A percentile compares a stretch with the other conserved stretches of the same genome.
Conservation (phyloP, 2,888 invertebrate genomes). For the Chymomyza caudatula region DNA sequence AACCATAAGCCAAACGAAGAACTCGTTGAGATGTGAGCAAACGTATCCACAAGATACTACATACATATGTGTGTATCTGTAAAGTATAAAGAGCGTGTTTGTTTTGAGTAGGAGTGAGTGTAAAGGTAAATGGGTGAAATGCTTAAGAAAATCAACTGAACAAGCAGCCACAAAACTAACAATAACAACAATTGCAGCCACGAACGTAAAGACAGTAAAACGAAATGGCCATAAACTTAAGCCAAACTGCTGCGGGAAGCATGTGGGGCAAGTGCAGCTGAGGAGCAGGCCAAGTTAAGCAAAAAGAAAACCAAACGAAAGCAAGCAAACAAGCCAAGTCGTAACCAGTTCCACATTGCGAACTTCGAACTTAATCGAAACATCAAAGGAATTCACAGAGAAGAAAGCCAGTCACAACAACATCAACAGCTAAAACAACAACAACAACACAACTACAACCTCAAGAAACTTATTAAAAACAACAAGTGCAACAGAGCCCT, state of each 20-base stretch:
- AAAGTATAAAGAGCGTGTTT: background rate
- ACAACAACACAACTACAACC: too few relatives aligned
- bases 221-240: conserved; percentile 71
- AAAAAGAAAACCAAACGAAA: background rate
- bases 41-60: conserved; percentile 12
- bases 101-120: conserved; percentile 8
- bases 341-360: conserved; percentile 64
- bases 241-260: conserved; percentile 46
- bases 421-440: conserved; percentile 25
- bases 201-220: conserved; percentile 60
- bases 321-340: conserved; percentile 46
- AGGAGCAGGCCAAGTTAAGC: background rate
- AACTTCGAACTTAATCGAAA: conserved; percentile 73
- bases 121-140: conserved; percentile 71
- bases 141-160: conserved; percentile 71
- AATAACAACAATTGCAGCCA: conserved; percentile 28
- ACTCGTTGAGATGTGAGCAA: conserved; percentile 50
- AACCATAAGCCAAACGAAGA: conserved; percentile 6
- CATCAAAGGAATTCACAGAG: conserved; percentile 60
- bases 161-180: conserved; percentile 39
- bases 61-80: background rate
- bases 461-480: conserved; percentile 74
- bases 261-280: background rate
- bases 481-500: conserved; percentile 65
- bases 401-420: conserved; percentile 34